Conservation (phyloP, 2,888 invertebrate genomes). For the Omphaloscelis lunosa region DNA sequence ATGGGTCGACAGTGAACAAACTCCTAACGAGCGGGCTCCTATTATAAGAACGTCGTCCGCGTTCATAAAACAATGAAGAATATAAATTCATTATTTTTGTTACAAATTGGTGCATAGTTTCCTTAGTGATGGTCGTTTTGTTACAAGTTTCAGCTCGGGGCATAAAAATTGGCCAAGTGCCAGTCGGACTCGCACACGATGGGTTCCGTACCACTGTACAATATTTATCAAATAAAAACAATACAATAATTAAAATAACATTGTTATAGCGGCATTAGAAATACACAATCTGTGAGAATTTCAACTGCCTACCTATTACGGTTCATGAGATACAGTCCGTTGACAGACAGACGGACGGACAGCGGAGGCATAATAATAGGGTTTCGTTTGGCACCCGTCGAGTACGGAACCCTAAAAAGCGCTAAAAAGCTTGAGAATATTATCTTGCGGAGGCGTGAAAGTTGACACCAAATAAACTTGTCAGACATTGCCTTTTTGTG, state of each 20-base stretch:
- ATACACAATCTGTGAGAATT: too few relatives aligned
- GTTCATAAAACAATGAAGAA: constrained; percentile 38
- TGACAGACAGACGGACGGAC: too few relatives aligned
- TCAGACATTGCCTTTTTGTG: neutral
- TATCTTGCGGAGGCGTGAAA: constrained; percentile 21
- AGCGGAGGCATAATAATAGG: too few relatives aligned
- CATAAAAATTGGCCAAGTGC: neutral
- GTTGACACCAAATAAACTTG: constrained; percentile 28
- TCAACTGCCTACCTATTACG: too few relatives aligned
- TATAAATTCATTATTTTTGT: constrained; percentile 50
- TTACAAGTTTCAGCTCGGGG: neutral
- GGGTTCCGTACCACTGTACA: too few relatives aligned
- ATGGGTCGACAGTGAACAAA: constrained; percentile 33
- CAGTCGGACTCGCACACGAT: too few relatives aligned
- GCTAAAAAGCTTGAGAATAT: neutral
- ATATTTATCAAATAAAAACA: too few relatives aligned
- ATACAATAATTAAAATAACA: too few relatives aligned
- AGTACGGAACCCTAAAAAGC: constrained; percentile 1
- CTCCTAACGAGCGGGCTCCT: constrained; percentile 42
- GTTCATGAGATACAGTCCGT: too few relatives aligned
- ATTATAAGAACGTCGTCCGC: constrained; percentile 32
- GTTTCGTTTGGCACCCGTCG: too few relatives aligned
- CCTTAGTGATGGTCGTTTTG: constrained; percentile 5
- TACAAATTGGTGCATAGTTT: constrained; percentile 49
- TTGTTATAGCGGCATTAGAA: too few relatives aligned